phyloP scores from a whole-genome alignment of 2,113 vertebrate genomes.

The Arvicanthis niloticus region DNA sequence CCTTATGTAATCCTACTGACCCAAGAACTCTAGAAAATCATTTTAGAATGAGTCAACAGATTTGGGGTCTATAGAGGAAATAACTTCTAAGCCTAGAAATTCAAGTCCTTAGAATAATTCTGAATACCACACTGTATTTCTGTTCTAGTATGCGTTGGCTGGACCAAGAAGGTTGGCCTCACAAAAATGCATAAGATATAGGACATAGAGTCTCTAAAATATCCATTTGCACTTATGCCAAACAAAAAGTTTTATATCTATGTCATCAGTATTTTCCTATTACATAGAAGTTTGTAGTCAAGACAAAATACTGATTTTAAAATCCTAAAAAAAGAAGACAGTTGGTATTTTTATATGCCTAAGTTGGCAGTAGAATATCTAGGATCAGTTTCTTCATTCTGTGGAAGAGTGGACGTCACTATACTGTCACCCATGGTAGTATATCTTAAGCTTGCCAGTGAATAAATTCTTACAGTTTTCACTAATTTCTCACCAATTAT shows the following conservation, averaged over 20 bases:
- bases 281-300: not conserved
- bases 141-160: not conserved
- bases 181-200: not conserved
- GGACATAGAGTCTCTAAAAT: not conserved
- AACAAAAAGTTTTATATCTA: not conserved
- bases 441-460: too few relatives aligned
- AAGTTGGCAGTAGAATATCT: not conserved
- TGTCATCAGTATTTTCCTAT: not conserved
- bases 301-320: not conserved
- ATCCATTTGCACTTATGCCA: not conserved
- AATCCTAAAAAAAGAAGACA: not conserved
- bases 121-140: not conserved
- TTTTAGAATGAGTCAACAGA: not conserved
- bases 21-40: not conserved
- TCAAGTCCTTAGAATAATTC: not conserved
- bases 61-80: not conserved
- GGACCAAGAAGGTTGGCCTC: not conserved
- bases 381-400: not conserved
- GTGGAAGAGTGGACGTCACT: not conserved
- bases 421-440: too few relatives aligned
- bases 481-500: not conserved
- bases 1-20: not conserved
- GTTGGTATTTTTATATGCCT: too few relatives aligned
- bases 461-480: not conserved
- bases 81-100: not conserved